Conservation (phyloP, 2,888 invertebrate genomes). For the Helleia helle region DNA sequence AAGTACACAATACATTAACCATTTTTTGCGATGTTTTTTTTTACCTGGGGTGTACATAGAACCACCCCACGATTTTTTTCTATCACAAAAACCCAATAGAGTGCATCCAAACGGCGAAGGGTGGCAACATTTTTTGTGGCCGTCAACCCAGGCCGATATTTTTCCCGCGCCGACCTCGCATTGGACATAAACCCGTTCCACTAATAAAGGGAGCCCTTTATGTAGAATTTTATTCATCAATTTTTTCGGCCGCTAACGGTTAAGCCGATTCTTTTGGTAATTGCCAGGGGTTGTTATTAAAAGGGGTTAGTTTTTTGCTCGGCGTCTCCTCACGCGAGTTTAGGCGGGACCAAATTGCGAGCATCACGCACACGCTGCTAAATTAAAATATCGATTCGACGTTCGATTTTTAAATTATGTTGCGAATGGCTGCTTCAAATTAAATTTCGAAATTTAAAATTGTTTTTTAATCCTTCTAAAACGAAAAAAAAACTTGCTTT, state of each 20-base stretch:
- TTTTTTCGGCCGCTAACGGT: slow-evolving; percentile 64
- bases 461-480: too few relatives aligned
- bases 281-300: slow-evolving; percentile 51
- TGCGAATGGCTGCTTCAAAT: too few relatives aligned
- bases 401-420: slow-evolving; percentile 19
- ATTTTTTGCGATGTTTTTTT: slow-evolving; percentile 29
- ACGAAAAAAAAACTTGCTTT: too few relatives aligned
- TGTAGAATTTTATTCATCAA: slow-evolving; percentile 61
- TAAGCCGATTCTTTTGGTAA: slow-evolving; percentile 61
- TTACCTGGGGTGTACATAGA: slow-evolving; percentile 58
- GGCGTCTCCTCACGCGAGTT: slow-evolving; percentile 54
- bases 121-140: slow-evolving; percentile 55
- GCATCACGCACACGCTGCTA: slow-evolving; percentile 40
- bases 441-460: too few relatives aligned
- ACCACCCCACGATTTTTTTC: slow-evolving; percentile 60
- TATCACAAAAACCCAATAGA: slow-evolving; percentile 51
- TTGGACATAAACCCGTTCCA: slow-evolving; percentile 46
- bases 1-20: slow-evolving; percentile 2
- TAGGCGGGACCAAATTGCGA: slow-evolving; percentile 44
- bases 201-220: slow-evolving; percentile 55
- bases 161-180: slow-evolving; percentile 51
- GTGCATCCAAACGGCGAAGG: slow-evolving; percentile 34
- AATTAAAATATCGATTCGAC: slow-evolving; percentile 28
- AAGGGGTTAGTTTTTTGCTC: slow-evolving; percentile 57
- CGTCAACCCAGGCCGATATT: slow-evolving; percentile 52